These are phyloP conservation scores for Brotula barbata DNA, from an alignment of 2,797 vertebrate species.

Conservation along the genomic window DNA sequence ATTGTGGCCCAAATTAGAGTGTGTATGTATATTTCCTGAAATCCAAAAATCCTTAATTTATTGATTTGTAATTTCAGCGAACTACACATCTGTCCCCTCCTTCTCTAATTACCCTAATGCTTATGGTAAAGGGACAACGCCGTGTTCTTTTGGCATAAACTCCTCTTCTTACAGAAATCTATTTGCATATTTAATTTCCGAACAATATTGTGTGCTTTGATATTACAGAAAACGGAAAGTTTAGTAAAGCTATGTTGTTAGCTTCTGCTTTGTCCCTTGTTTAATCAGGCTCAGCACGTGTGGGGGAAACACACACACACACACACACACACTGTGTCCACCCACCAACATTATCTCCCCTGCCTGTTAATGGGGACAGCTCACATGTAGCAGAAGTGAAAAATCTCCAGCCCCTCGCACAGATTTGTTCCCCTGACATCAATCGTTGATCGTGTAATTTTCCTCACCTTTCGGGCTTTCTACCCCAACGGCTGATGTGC, in stretches of 20 bases:
- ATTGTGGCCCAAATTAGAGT: conserved; percentile 31
- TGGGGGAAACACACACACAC: conserved; percentile 29
- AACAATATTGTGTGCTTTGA: conserved; percentile 4
- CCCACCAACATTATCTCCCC: conserved; percentile 64
- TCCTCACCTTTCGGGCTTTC: conserved; percentile 65
- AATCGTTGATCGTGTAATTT: conserved; percentile 77
- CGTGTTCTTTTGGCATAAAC: not conserved
- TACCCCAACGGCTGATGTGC: conserved; percentile 63
- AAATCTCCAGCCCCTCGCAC: conserved; percentile 59
- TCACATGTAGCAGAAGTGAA: conserved; percentile 57
- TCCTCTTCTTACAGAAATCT: not conserved
- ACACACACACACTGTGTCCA: conserved; percentile 54
- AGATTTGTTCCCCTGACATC: conserved; percentile 76
- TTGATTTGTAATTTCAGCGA: conserved; percentile 9
- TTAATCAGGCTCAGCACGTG: conserved; percentile 52
- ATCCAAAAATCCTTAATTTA: conserved; percentile 8
- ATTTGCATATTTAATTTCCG: not conserved
- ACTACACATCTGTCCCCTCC: not conserved
- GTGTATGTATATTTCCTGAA: not conserved
- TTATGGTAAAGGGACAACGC: not conserved
- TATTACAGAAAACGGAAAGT: conserved; percentile 2
- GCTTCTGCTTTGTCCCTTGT: conserved; percentile 33
- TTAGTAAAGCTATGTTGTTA: conserved; percentile 5
- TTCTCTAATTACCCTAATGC: not conserved
- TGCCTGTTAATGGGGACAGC: conserved; percentile 66